Base-by-base conservation (phyloP, 2,797 vertebrate species). In the Sciurus carolinensis region DNA sequence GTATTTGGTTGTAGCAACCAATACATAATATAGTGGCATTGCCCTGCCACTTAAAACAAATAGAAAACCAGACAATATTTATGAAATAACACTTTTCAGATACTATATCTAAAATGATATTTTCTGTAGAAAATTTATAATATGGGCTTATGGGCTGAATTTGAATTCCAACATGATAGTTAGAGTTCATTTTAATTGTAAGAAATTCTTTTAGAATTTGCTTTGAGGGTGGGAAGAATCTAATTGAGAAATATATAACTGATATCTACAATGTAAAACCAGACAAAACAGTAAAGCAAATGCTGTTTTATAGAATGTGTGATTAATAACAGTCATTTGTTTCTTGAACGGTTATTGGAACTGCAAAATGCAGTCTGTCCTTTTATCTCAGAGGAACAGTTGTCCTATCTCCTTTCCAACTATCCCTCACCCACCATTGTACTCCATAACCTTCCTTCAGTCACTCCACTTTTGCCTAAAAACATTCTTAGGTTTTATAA, bases 111-210 rank as follows among this genome's bases (percentile, higher is more conserved):
- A 57, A 81, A 84, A 87, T 72, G 39, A 54, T 39, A 89, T 83
- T 84, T 93, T 83, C 81, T 87, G 30, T 67, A 83, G 80, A 39
- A 73, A 90, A 90, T 95, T 44, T 80, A 75, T n/a, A 44, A 72
- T 94, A 72, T 42, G 76, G 59, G 3, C 54, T 57, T 94, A 72
- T 42, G 76, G 59, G 14, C 54, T 57, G 54, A 87, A 80, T 30
- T 77, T 86, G n/a, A 14, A 94, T 92, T 83, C 44, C 24, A 91
- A 86, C 75, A 83, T 71, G 42, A 12, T 33, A 17, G 11, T 66
- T 87, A 83, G 20, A 90, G 85, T 83, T 30, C n/a, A 22, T 57
- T 77, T 81, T 79, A 82, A 94, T 86, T 90, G 5, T 54, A 44
- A 75, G 24, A 0, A 2, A 90, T 86, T 86, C 36, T 92, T 94